Evolutionary conservation across 1,140 invertebrate genomes (phyloP), one percentile per base, ranked within the genome.

Genomic region (Apis cerana): DNA sequence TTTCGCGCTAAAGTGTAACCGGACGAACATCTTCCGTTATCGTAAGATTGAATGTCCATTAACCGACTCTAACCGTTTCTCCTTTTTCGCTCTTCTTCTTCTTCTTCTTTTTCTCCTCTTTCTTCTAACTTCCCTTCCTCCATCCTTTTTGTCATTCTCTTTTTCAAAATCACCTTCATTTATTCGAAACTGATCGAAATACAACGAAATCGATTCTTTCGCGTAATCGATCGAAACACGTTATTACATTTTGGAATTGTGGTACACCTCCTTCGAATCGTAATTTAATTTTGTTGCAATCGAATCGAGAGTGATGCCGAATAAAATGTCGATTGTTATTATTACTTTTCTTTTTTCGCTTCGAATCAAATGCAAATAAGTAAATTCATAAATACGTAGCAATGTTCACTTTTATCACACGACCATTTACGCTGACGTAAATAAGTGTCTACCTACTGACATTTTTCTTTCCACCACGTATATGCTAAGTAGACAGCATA

Each of bases 1-100:
- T 74, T 65, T 58, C 52, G 50, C 27, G 12, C 12, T 75, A 0
- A 80, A 80, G 58, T 67, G 19, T 67, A 75, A 50, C n/a, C 61
- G 17, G 33, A 27, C n/a, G 52, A 23, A 81, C 72, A 75, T 72
- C 62, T 81, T 75, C n/a, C 11, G 9, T 67, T 75, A 75, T 81
- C 79, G 71, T 0, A 7, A 27, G 58, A 75, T 68, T 58, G 62
- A 75, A 75, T 65, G 77, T 71, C 68, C 77, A 80, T 80, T 80
- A 80, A 80, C 68, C 17, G 0, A 19, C 23, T 33, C 58, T 17
- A n/a, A 0, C 17, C n/a, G 27, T 11, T 9, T 7, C n/a, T 17
- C 13, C 10, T 48, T 43, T 27, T 23, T 56, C 12, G 10, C 9
- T 3, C 23, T 43, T 67, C 50, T 58, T 58, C 1, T 58, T 67